A percentile compares a stretch with the other conserved stretches of the same genome.
phyloP scores from a whole-genome alignment of 2,797 vertebrate species.

The Micropoecilia bifurca region DNA sequence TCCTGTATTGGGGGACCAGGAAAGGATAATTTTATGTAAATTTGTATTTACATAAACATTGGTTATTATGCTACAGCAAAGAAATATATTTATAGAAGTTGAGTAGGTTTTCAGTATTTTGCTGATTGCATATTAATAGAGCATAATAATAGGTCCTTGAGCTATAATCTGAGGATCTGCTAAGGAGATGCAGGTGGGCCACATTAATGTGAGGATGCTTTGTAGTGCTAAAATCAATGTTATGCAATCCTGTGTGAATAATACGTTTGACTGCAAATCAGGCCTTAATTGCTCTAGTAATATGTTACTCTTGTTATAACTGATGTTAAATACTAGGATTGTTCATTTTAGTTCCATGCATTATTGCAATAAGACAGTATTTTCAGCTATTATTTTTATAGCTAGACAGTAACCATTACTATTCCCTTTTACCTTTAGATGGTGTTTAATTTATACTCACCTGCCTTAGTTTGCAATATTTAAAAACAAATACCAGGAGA shows the following conservation, averaged over 20 bases:
- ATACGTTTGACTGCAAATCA: conserved; percentile 22
- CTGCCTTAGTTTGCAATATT: neutral
- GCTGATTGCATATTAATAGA: conserved; percentile 37
- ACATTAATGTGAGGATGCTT: conserved; percentile 18
- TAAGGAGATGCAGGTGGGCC: conserved; percentile 36
- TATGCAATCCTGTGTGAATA: conserved; percentile 27
- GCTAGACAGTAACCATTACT: neutral
- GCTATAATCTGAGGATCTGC: conserved; percentile 26
- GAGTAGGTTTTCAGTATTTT: conserved; percentile 25
- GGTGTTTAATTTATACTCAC: neutral
- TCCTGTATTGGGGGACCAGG: conserved; percentile 12
- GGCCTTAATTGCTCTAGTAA: conserved; percentile 10
- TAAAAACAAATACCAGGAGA: conserved; percentile 3
- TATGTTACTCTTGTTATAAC: neutral
- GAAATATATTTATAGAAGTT: conserved; percentile 28
- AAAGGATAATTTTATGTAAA: conserved; percentile 19
- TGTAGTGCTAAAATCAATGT: conserved; percentile 35
- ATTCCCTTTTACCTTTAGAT: neutral
- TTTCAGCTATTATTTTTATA: neutral
- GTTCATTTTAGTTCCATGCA: neutral
- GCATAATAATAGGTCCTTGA: conserved; percentile 23
- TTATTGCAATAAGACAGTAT: neutral
- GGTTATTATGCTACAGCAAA: conserved; percentile 6
- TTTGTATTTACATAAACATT: conserved; percentile 28
- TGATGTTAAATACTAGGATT: conserved; percentile 15